Base-by-base conservation (phyloP, 2,888 invertebrate genomes). In the Axea sp. region DNA sequence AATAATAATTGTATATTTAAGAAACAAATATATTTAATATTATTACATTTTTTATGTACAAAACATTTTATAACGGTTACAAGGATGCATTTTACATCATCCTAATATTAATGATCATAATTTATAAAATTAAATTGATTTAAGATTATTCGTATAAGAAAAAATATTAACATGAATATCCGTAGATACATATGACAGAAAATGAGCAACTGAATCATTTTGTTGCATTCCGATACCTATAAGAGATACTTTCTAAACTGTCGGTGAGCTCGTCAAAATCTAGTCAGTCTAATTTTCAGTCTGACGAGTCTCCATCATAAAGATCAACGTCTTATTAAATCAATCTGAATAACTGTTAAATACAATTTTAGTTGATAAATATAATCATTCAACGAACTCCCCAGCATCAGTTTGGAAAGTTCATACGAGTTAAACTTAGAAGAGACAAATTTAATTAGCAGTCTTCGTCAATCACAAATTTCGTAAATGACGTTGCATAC, bases 201-300 rank as follows among this genome's bases (percentile, higher is more conserved):
- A 47, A 45, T 33, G 35, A 35, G 43, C 43, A 43, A 53, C 35
- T 51, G 8, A 28, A 17, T 41, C 0, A 11, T n/a, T 55, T 19
- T 12, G 55, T 30, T 30, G 41, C 41, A 30, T 12, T 5, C 14
- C 5, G 8, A 51, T 17, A 17, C 24, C 22, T n/a, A 35, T 14
- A 14, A 26, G 3, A 22, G 30, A 35, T 35, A 14, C 15, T 22
- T 14, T 14, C 15, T 0, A 26, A 51, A 35, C 24, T 15, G 12
- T 14, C n/a, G 11, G 6, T 8, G 8, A 24, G 24, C 26, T 51
- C 15, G 24, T 51, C 15, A n/a, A 51, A 49, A 24, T 24, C 17
- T 33, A 35, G 12, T 51, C 51, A 51, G 51, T 51, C 51, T 51
- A 51, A 51, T 51, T 39, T 28, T 41, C 55, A 55, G 55, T 55